Evolutionary conservation across 2,113 vertebrate species (phyloP), one percentile per base, ranked within the genome.

Genomic region (Pollachius pollachius): DNA sequence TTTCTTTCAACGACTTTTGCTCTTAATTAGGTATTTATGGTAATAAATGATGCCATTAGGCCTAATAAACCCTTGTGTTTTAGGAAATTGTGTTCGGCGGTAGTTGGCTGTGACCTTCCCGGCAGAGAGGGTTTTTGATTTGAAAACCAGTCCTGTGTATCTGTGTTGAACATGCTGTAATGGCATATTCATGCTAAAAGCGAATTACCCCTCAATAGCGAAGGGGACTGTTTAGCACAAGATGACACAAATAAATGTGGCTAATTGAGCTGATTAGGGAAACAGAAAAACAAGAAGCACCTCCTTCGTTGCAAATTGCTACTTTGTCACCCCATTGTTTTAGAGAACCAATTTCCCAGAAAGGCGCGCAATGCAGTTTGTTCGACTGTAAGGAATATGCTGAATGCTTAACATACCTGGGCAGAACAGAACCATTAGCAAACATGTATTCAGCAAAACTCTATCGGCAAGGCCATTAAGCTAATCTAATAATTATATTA

Each of bases 241-340:
- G 67, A 80, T 56, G 71, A 66, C 74, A 67, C 66, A 78, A 87
- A 85, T 69, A 81, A 87, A 88, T 78, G 66, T 65, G 54, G 52
- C 60, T 85, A 82, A 88, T 85, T 87, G 64, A 78, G 81, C 79
- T 80, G 80, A 87, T 85, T 78, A 82, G 64, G 64, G 16, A 78
- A 79, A 80, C 65, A 67, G 81, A 74, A 81, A 69, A 23, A 41
- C 75, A 77, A 82, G 62, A 67, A 83, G 78, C 80, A 77, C 25
- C 58, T 65, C 83, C 81, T 85, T 68, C 72, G 57, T 69, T 65
- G 74, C 68, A 84, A 86, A 83, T 74, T 70, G 64, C 57, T 74
- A 68, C 67, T 76, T 67, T 76, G 72, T 82, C 75, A 73, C 69
- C 41, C 69, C 65, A 64, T 79, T 79, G 71, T 68, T 68, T 67